Evolutionary conservation across 1,140 invertebrate species (phyloP), one percentile per base, ranked within the genome.

Genomic region (Episyrphus balteatus): DNA sequence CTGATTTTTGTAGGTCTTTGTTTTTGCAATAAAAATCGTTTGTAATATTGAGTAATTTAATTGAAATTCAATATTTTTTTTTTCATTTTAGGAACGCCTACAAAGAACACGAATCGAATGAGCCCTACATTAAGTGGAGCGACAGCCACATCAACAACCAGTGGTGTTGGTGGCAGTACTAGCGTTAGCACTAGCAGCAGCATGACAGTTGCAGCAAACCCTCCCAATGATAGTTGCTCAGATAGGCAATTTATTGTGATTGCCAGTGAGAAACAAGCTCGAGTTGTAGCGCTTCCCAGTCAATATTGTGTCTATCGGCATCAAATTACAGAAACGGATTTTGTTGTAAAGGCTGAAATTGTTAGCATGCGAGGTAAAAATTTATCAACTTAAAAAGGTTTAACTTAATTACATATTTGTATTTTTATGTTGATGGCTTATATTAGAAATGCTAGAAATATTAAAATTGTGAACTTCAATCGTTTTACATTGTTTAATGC

Each of bases 211-310:
- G 66, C 69, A 56, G 62, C 56, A 54, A 65, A 54, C 68, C 69
- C 57, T 47, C 51, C 67, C 58, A 51, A 70, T 48, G 73, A 72
- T 59, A 78, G 73, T 55, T 67, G 69, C 74, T 63, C 79, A 48
- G 92, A 96, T 73, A 76, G 86, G 53, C 93, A 97, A 76, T 94
- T 91, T 73, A 86, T 91, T 42, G 87, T 94, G 14, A 80, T 97
- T 49, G 84, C 85, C 46, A 94, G 91, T 40, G 92, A 97, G 71
- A 96, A 95, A 70, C 91, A 96, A 73, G 91, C 91, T 44, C 79
- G 92, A 66, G 88, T 97, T 44, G 84, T 95, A 41, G 88, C 89
- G 50, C 77, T 97, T 58, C 93, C 93, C 51, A 93, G 90, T 48
- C 93, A 97, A 70, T 94, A 87, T 72, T 95, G 81, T 70, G 78